Conservation (phyloP, 2,113 vertebrate genomes). For the Pollimyrus isidori region DNA sequence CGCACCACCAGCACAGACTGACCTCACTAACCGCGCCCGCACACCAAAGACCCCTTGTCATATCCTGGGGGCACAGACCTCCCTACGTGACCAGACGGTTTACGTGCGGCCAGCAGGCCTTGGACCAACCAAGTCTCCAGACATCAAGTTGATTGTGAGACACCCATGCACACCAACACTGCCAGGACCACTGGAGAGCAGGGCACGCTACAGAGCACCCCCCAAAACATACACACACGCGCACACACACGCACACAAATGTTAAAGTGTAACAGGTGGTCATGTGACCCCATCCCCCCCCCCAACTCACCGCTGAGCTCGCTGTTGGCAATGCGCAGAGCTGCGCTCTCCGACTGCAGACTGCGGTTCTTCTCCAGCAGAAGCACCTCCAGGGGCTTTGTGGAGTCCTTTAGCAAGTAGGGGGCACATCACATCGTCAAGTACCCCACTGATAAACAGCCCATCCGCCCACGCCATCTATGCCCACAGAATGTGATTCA, state of each 20-base stretch:
- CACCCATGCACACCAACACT: neutral
- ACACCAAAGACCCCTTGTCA: neutral
- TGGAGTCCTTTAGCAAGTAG: conserved; percentile 65
- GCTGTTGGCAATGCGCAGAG: conserved; percentile 85
- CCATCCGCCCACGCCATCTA: neutral
- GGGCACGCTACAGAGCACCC: neutral
- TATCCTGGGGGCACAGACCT: neutral
- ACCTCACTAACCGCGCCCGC: neutral
- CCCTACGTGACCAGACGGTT: neutral
- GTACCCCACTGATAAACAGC: neutral
- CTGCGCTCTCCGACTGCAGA: conserved; percentile 88
- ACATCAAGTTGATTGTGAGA: neutral
- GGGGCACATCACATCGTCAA: neutral
- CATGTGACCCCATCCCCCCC: neutral
- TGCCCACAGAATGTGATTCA: neutral
- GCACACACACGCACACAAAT: neutral
- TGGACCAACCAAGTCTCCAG: neutral
- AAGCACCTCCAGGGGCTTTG: conserved; percentile 90
- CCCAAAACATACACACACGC: too few relatives aligned
- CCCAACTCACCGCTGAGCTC: conserved; percentile 90
- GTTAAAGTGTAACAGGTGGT: neutral
- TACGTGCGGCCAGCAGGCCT: neutral
- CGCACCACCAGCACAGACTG: neutral
- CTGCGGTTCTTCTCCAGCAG: conserved; percentile 93
- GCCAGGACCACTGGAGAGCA: neutral